phyloP scores from a whole-genome alignment of 2,888 invertebrate genomes.

The Drosophila planitibia region DNA sequence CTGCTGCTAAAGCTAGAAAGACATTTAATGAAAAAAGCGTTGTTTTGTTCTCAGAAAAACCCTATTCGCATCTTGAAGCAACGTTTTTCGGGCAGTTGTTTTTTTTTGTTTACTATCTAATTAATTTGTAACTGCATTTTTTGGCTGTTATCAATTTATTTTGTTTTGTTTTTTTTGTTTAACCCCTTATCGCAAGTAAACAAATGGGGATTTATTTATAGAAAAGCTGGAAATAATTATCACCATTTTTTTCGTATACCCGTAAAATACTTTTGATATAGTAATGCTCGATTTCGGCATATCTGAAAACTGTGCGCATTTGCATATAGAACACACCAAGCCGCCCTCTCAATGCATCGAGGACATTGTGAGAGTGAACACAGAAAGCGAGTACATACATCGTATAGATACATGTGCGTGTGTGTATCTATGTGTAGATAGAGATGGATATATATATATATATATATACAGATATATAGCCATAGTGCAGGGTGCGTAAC shows the following conservation, averaged over 20 bases:
- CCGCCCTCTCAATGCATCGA: slow-evolving; percentile 34
- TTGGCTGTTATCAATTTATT: no score
- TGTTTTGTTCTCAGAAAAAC: no score
- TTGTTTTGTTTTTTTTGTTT: background rate
- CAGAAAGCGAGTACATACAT: slow-evolving; percentile 20
- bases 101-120: background rate
- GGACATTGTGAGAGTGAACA: slow-evolving; percentile 22
- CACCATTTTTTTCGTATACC: background rate
- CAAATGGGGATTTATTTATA: background rate
- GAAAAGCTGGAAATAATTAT: background rate
- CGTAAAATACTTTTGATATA: background rate
- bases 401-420: background rate
- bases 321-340: slow-evolving; percentile 9
- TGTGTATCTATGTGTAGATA: slow-evolving; percentile 6
- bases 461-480: slow-evolving; percentile 6
- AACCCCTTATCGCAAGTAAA: background rate
- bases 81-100: background rate
- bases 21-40: background rate
- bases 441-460: slow-evolving; percentile 18
- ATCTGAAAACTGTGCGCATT: background rate
- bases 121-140: background rate
- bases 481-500: slow-evolving; percentile 64
- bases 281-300: background rate
- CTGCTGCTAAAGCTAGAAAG: accelerated
- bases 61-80: no score